phyloP scores from a whole-genome alignment of 2,797 vertebrate species.

The Urophycis tenuis region DNA sequence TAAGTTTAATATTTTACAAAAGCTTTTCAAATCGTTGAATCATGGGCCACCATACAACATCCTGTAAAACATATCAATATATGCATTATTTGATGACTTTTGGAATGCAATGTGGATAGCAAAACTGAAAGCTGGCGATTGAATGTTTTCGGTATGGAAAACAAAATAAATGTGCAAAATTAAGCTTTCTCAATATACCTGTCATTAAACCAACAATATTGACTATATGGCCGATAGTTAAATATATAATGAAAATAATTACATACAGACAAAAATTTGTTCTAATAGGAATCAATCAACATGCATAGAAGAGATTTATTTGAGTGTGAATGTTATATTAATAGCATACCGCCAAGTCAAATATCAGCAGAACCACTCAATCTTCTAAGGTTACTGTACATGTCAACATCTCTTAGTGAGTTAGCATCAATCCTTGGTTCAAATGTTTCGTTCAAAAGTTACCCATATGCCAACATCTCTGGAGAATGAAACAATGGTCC shows the following conservation, averaged over 20 bases:
- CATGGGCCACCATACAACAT: neutral
- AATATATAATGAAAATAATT: neutral
- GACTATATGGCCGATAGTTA: neutral
- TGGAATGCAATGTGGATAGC: neutral
- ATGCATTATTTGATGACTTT: neutral
- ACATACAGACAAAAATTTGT: slow-evolving; percentile 5
- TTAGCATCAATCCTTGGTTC: neutral
- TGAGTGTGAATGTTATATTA: neutral
- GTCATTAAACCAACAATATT: too few relatives aligned
- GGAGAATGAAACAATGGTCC: neutral
- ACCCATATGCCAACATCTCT: neutral
- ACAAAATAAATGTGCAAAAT: slow-evolving; percentile 46
- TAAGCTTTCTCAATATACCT: neutral
- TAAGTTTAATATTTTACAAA: neutral
- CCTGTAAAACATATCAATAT: neutral
- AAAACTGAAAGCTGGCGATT: slow-evolving; percentile 22
- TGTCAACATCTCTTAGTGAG: neutral
- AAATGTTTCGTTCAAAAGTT: neutral
- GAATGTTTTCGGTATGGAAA: slow-evolving; percentile 32
- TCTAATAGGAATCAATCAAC: neutral
- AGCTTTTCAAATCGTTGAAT: neutral
- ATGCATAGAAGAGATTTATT: slow-evolving; percentile 3
- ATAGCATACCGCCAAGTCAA: neutral
- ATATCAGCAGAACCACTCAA: neutral
- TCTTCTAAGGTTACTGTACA: neutral